Conservation (phyloP, 2,888 invertebrate species). For the Schizotus pectinicornis region DNA sequence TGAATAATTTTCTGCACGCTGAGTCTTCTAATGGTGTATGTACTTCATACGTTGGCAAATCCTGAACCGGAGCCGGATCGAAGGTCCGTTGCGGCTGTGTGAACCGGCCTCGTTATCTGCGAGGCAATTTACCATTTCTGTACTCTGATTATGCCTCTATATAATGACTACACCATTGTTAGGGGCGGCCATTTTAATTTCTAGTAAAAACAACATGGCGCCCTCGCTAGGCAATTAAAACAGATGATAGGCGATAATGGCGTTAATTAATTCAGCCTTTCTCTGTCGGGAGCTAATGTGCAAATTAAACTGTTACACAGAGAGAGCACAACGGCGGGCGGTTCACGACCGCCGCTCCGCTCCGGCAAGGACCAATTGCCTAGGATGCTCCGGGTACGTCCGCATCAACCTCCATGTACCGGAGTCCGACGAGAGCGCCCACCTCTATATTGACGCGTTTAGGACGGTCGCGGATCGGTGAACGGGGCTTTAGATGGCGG, state of each 20-base stretch:
- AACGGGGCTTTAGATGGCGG: slow-evolving; percentile 32
- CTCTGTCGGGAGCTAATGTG: slow-evolving; percentile 60
- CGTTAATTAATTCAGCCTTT: slow-evolving; percentile 62
- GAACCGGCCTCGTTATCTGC: slow-evolving; percentile 55
- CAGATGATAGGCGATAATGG: slow-evolving; percentile 62
- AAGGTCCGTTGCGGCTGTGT: slow-evolving; percentile 43
- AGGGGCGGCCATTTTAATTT: slow-evolving; percentile 60
- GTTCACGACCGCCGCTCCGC: slow-evolving; percentile 46
- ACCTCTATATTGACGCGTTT: slow-evolving; percentile 8
- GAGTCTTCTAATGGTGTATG: too few relatives aligned
- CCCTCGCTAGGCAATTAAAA: slow-evolving; percentile 60
- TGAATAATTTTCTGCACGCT: too few relatives aligned
- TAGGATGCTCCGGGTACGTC: neutral
- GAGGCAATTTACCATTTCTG: slow-evolving; percentile 60
- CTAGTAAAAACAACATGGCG: slow-evolving; percentile 61
- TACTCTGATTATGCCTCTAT: slow-evolving; percentile 59
- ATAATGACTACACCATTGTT: slow-evolving; percentile 60
- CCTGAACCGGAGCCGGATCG: slow-evolving; percentile 4
- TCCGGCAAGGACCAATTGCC: neutral
- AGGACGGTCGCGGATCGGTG: slow-evolving; percentile 6
- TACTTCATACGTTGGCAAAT: too few relatives aligned
- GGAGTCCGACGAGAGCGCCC: neutral
- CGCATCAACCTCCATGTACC: neutral
- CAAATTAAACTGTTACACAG: slow-evolving; percentile 62
- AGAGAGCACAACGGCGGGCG: slow-evolving; percentile 43